These are phyloP conservation scores for Astyanax mexicanus DNA, from an alignment of 2,797 vertebrate species.

Conservation along the genomic window DNA sequence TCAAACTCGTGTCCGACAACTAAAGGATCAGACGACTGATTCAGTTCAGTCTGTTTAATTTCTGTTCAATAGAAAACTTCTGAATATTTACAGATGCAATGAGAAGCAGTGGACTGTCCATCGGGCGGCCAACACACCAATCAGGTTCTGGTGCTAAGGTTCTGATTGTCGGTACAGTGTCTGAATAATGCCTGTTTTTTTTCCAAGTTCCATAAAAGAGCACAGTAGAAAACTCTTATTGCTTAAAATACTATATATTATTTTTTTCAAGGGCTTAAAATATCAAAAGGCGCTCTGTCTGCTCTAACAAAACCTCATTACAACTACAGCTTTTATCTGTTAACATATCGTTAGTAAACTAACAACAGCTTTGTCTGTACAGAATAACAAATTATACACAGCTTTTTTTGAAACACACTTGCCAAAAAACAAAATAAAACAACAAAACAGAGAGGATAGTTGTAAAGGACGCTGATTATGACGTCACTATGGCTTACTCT, in stretches of 20 bases:
- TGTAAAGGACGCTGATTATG: no score
- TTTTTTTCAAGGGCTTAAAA: neutral
- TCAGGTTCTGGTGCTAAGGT: no score
- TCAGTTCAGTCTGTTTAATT: neutral
- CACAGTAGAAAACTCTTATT: conserved; percentile 26
- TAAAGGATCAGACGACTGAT: neutral
- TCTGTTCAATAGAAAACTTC: neutral
- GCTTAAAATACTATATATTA: conserved; percentile 41
- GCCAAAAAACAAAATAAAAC: conserved; percentile 17
- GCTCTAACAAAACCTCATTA: conserved; percentile 12
- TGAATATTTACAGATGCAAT: neutral
- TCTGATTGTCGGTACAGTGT: conserved; percentile 15
- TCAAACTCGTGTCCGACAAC: neutral
- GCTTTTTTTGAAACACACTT: conserved; percentile 20
- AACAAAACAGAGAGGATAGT: neutral
- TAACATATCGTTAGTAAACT: conserved; percentile 16
- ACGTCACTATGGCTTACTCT: neutral
- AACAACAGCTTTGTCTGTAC: conserved; percentile 23
- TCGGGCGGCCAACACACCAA: neutral
- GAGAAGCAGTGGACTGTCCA: neutral
- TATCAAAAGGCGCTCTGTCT: neutral
- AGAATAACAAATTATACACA: conserved; percentile 1
- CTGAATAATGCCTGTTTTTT: neutral
- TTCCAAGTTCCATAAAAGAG: conserved; percentile 3
- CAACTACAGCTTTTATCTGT: neutral